Percentiles rank a stretch among this genome's conserved stretches.
Evolutionary conservation across 2,797 vertebrate genomes (phyloP).

Genomic region (Chloroceryle amazona): DNA sequence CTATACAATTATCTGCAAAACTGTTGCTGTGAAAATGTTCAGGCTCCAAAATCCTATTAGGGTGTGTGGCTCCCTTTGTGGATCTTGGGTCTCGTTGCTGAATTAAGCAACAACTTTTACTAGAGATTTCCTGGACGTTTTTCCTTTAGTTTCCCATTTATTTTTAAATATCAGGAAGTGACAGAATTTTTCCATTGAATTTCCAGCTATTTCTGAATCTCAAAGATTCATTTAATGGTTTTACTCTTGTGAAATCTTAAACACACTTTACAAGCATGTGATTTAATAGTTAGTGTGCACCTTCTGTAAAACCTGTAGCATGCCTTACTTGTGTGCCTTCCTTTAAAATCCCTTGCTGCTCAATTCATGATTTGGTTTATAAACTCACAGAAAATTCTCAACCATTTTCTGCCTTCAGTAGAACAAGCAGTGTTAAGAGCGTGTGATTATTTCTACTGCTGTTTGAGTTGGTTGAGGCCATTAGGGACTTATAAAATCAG

Average conservation of each 20-base stretch:
- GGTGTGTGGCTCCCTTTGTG: neutral
- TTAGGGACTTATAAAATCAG: neutral
- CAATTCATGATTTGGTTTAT: neutral
- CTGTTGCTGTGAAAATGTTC: neutral
- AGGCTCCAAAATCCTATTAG: neutral
- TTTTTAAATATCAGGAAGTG: neutral
- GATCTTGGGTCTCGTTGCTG: neutral
- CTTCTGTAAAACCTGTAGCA: neutral
- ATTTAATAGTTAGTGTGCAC: neutral
- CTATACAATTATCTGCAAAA: neutral
- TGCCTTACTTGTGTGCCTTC: neutral
- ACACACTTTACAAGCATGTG: neutral
- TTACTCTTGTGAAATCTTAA: neutral
- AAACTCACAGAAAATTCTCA: neutral
- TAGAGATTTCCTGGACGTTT: neutral
- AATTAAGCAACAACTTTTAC: neutral
- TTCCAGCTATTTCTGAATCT: neutral
- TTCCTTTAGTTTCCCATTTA: neutral
- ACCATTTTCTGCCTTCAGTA: neutral
- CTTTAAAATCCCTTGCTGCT: neutral
- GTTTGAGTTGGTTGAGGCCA: neutral
- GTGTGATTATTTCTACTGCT: neutral
- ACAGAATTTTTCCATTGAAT: fast-evolving
- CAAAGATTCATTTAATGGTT: neutral
- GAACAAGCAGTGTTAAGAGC: neutral